A percentile compares a stretch with the other conserved stretches of the same genome.
Conservation (phyloP, 2,888 invertebrate species). For the Dysmachus trigonus region DNA sequence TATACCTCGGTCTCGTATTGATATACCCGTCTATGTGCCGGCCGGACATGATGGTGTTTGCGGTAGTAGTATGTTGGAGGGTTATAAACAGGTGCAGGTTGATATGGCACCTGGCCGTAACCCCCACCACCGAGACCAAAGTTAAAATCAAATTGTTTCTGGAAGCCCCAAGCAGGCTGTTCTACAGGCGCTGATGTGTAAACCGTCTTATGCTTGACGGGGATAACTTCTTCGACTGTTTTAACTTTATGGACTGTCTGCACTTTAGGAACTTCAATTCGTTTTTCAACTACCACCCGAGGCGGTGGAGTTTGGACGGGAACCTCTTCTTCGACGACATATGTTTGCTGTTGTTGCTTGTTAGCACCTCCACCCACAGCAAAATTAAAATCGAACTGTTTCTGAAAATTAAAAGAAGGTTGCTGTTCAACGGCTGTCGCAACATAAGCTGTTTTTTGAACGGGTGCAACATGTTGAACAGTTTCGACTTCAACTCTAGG, state of each 20-base stretch:
- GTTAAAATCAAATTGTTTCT: slow-evolving; percentile 7
- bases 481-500: background rate
- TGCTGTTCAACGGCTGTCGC: background rate
- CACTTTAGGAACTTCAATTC: background rate
- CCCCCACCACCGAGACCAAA: background rate
- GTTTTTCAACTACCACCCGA: background rate
- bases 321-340: background rate
- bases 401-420: slow-evolving; percentile 9
- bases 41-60: slow-evolving; percentile 13
- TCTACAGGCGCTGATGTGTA: background rate
- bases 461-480: background rate
- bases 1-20: background rate
- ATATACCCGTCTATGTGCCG: slow-evolving; percentile 1
- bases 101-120: background rate
- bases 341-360: background rate
- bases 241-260: background rate
- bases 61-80: slow-evolving; percentile 1
- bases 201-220: background rate
- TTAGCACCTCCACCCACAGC: background rate
- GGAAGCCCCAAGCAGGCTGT: slow-evolving; percentile 1
- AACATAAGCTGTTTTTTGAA: background rate
- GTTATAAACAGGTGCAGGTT: background rate
- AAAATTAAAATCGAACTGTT: slow-evolving; percentile 1
- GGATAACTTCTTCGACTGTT: background rate
- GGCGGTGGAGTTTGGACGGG: background rate